These are phyloP conservation scores for Mamestra configurata DNA, from an alignment of 1,140 invertebrate species.

Conservation along the genomic window DNA sequence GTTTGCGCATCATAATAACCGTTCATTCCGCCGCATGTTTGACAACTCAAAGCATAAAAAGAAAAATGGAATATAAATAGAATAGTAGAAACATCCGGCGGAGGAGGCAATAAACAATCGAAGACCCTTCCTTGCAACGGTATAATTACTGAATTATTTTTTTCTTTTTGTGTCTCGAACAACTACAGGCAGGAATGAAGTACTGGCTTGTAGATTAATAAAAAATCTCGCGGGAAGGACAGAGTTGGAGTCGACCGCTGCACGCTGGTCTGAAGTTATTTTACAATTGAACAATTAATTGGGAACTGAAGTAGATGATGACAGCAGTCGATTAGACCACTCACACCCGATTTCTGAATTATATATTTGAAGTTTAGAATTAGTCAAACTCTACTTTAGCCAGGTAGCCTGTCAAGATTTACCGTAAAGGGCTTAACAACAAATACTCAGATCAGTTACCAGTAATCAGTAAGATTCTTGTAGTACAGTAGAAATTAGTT, in stretches of 20 bases:
- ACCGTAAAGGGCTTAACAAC: too few relatives aligned
- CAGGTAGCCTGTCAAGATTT: too few relatives aligned
- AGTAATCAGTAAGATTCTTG: too few relatives aligned
- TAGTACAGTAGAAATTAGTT: too few relatives aligned
- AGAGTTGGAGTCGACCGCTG: constrained; percentile 24
- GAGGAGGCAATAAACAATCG: constrained; percentile 81
- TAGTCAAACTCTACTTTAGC: too few relatives aligned
- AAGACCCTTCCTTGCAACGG: constrained; percentile 68
- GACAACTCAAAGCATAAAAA: constrained; percentile 52
- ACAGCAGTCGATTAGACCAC: background rate
- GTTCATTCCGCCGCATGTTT: constrained; percentile 38
- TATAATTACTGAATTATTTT: constrained; percentile 68
- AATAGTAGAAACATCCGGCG: constrained; percentile 78
- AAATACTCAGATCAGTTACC: too few relatives aligned
- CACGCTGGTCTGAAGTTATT: constrained; percentile 15
- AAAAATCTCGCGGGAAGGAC: constrained; percentile 55
- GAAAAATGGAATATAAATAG: constrained; percentile 65
- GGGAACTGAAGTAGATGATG: background rate
- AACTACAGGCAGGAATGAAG: constrained; percentile 28
- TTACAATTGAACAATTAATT: constrained; percentile 4
- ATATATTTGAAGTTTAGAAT: too few relatives aligned
- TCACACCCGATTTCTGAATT: too few relatives aligned
- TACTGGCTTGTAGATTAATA: constrained; percentile 46
- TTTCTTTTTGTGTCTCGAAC: constrained; percentile 62
- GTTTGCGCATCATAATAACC: constrained; percentile 41